A percentile compares a stretch with the other conserved stretches of the same genome.
Evolutionary conservation across 2,797 vertebrate species (phyloP).

Genomic region (Calcarius lapponicus): DNA sequence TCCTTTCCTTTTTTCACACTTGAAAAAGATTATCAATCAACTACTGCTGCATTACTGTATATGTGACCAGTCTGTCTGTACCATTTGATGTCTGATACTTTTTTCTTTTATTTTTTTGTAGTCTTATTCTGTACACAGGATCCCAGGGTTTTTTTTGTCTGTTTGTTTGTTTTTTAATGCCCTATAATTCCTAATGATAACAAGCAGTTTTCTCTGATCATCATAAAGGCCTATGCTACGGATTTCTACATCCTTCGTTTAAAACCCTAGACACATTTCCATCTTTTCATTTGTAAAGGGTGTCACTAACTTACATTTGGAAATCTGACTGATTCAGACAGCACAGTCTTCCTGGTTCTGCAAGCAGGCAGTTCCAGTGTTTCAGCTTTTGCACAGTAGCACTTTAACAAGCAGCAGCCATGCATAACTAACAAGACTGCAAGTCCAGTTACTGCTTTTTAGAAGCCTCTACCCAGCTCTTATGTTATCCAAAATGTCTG

Average conservation of each 20-base stretch:
- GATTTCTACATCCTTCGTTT: background rate
- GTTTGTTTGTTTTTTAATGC: background rate
- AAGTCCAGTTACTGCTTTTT: conserved; percentile 19
- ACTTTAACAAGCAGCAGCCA: conserved; percentile 58
- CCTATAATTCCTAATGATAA: background rate
- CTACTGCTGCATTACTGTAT: background rate
- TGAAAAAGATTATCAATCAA: background rate
- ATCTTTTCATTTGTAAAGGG: background rate
- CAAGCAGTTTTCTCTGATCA: background rate
- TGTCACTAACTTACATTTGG: background rate
- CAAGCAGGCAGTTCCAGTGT: conserved; percentile 47
- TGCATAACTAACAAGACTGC: conserved; percentile 45
- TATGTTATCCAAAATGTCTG: background rate
- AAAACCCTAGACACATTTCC: background rate
- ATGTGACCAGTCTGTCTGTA: background rate
- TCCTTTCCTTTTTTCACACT: background rate
- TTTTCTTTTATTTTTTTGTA: background rate
- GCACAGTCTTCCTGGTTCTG: conserved; percentile 13
- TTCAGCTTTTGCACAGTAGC: conserved; percentile 45
- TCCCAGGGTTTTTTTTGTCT: background rate
- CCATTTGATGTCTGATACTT: background rate
- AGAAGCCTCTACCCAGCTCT: background rate
- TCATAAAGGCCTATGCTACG: background rate
- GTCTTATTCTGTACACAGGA: background rate
- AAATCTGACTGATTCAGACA: background rate